phyloP scores from a whole-genome alignment of 2,113 vertebrate species.

The Gobio gobio region DNA sequence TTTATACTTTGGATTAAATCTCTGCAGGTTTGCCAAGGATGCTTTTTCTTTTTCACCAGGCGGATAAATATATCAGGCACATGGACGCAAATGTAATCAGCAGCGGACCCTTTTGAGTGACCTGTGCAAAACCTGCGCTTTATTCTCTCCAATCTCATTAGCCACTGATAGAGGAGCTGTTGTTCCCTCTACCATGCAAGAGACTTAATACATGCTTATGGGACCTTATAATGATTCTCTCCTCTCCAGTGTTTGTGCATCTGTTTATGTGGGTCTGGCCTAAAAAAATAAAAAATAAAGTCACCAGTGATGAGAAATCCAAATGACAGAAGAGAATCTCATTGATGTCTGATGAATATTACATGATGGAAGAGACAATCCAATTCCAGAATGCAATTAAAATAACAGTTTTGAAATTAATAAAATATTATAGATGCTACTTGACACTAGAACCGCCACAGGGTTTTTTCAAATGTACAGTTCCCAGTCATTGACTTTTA shows the following conservation, averaged over 20 bases:
- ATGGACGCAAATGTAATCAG: conserved; percentile 34
- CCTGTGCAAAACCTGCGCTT: conserved; percentile 11
- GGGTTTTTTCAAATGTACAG: too few species aligned
- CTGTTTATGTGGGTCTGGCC: conserved; percentile 18
- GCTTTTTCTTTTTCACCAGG: background rate
- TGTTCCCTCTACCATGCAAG: conserved; percentile 23
- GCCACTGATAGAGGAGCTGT: background rate
- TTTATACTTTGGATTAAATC: conserved; percentile 21
- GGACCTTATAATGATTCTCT: conserved; percentile 30
- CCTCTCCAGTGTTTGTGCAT: conserved; percentile 13
- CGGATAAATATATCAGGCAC: conserved; percentile 16
- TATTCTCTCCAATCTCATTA: conserved; percentile 32
- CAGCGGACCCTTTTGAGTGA: background rate
- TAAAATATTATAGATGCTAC: background rate
- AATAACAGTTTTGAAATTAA: background rate
- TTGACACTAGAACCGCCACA: too few species aligned
- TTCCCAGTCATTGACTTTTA: too few species aligned
- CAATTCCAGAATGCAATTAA: background rate
- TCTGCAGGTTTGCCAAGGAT: background rate
- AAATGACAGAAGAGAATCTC: background rate
- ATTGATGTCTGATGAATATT: conserved; percentile 11
- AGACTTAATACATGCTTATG: conserved; percentile 20
- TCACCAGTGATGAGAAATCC: conserved; percentile 4
- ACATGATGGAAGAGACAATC: background rate
- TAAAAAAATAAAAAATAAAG: background rate